A percentile compares a stretch with the other conserved stretches of the same genome.
Evolutionary conservation across 2,888 invertebrate genomes (phyloP).

Genomic region (Macrophya annulata): DNA sequence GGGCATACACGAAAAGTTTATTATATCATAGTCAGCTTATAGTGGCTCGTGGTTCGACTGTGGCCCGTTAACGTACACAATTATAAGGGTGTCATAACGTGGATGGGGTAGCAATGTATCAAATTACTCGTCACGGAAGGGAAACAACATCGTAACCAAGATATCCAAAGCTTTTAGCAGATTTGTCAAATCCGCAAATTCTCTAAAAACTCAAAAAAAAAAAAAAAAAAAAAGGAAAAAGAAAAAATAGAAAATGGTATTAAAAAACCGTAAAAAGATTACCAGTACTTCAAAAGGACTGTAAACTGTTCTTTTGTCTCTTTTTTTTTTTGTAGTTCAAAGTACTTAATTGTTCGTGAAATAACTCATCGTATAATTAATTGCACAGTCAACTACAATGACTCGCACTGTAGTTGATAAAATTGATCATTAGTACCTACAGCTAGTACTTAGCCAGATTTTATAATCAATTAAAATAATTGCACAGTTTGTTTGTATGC

Average conservation of each 20-base stretch:
- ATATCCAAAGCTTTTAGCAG: neutral
- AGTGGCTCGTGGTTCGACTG: neutral
- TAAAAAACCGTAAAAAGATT: no score
- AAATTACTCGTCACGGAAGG: constrained; percentile 9
- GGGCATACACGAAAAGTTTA: neutral
- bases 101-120: neutral
- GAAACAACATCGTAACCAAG: neutral
- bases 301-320: no score
- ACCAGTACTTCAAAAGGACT: no score
- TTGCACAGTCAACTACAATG: no score
- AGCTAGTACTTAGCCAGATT: neutral
- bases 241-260: no score
- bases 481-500: neutral
- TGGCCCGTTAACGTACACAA: constrained; percentile 2
- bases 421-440: no score
- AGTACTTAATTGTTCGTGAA: no score
- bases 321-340: no score
- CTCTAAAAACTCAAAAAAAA: neutral
- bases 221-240: no score
- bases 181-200: constrained; percentile 1
- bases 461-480: neutral
- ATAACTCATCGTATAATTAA: no score
- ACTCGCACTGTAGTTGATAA: no score
- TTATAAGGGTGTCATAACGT: neutral
- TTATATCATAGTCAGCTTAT: neutral